Conservation (phyloP, 2,797 vertebrate species). For the Phrynocephalus vlangalii region DNA sequence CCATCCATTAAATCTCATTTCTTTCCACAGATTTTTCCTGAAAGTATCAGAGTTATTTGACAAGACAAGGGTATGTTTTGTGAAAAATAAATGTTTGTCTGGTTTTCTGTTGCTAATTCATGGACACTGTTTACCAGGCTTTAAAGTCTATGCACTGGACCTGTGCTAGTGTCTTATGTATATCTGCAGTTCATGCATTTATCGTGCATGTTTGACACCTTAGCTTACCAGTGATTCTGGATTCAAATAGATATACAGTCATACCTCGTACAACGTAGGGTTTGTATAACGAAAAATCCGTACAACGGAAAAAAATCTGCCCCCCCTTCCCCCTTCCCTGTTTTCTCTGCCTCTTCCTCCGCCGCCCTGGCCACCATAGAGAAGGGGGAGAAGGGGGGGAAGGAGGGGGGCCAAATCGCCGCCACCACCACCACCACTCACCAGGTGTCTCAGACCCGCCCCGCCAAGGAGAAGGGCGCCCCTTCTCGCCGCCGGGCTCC, state of each 20-base stretch:
- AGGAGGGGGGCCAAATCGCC: too few species aligned
- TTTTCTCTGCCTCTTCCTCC: too few species aligned
- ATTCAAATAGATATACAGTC: not conserved
- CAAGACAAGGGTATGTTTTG: slow-evolving; percentile 92
- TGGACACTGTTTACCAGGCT: not conserved
- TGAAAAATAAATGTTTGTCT: slow-evolving; percentile 15
- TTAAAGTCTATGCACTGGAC: not conserved
- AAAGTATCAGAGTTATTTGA: slow-evolving; percentile 98
- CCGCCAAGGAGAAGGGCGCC: too few species aligned
- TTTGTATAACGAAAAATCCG: too few species aligned
- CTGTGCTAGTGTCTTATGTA: not conserved
- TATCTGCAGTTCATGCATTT: not conserved
- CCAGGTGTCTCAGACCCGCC: too few species aligned
- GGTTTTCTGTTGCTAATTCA: not conserved
- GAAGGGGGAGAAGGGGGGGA: too few species aligned
- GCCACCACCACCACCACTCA: too few species aligned
- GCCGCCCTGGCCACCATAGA: too few species aligned
- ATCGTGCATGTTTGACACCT: not conserved
- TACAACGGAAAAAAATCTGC: too few species aligned
- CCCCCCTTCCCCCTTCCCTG: too few species aligned
- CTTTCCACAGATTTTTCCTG: slow-evolving; percentile 90
- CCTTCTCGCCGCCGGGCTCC: too few species aligned
- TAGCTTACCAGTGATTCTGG: not conserved
- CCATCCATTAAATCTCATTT: slow-evolving; percentile 52
- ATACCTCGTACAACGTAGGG: too few species aligned